Base-by-base conservation (phyloP, 2,113 vertebrate species). In the Numida meleagris region DNA sequence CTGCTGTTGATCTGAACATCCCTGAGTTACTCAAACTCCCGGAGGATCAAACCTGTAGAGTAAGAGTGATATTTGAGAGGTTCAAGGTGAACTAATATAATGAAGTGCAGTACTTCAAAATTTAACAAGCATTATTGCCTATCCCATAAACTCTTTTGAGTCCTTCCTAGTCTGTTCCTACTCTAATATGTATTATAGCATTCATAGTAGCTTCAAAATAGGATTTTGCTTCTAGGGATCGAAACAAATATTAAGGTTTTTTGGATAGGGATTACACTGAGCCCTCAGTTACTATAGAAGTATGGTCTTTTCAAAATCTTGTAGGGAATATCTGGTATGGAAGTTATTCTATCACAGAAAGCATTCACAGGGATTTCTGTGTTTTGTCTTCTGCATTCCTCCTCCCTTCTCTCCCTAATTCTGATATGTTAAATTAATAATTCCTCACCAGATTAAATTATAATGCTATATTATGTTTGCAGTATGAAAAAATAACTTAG, bases 341-440 rank as follows among this genome's bases (percentile, higher is more conserved):
- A 92, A 88, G 31, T 86, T 90, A 33, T 12, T n/a, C 68, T 78
- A 23, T 81, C 65, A 19, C 83, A 34, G 38, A 73, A 61, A 62
- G 24, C 72, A 82, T 74, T 94, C 38, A 34, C 29, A 74, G 7
- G 73, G 88, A 82, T 61, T 55, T 89, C 50, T 74, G 45, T n/a
- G 53, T 86, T 90, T 68, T 67, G 29, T 79, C 88, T 94, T 57
- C 46, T 90, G 36, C 10, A 58, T 90, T 42, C 34, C 15, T 90
- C 34, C 53, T 77, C 14, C 29, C 63, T 85, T 63, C 36, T 87
- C 10, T 82, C 46, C 27, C 16, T 82, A 82, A 73, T 84, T 90
- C 59, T 82, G 36, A 74, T 55, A 74, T 53, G 88, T 81, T 75
- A 90, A 33, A 86, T 86, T 72, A 88, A 33, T 83, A 93, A 74